A percentile compares a stretch with the other conserved stretches of the same genome.
phyloP scores from a whole-genome alignment of 1,140 invertebrate genomes.

The Sogatella furcifera region DNA sequence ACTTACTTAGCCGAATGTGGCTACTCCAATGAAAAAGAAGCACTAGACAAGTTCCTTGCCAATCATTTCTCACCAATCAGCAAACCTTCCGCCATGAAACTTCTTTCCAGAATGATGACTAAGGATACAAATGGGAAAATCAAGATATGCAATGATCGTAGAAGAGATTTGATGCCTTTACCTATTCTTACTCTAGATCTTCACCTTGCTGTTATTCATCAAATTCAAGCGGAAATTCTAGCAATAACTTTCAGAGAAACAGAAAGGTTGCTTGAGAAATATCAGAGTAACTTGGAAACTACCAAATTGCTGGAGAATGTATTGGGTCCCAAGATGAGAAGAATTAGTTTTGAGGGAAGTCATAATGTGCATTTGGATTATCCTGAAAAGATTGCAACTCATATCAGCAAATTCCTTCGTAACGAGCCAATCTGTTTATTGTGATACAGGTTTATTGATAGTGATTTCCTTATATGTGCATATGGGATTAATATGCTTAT shows the following conservation, averaged over 20 bases:
- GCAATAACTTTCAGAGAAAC: constrained; percentile 25
- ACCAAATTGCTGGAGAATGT: constrained; percentile 23
- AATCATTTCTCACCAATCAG: not conserved
- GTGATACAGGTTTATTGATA: no score
- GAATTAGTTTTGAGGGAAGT: constrained; percentile 39
- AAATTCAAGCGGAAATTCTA: constrained; percentile 25
- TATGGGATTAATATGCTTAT: no score
- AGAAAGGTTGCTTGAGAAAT: constrained; percentile 3
- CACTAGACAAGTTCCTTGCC: not conserved
- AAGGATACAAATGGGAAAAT: not conserved
- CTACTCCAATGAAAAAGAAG: constrained; percentile 23
- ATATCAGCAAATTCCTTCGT: constrained; percentile 34
- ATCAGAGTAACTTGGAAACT: constrained; percentile 24
- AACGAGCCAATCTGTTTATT: no score
- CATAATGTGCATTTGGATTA: constrained; percentile 52
- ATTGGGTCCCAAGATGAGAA: constrained; percentile 23
- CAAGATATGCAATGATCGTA: not conserved
- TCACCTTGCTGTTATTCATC: constrained; percentile 11
- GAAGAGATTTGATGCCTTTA: not conserved
- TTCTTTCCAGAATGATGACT: no score
- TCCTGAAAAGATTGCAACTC: constrained; percentile 38
- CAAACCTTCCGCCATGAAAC: no score
- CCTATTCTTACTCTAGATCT: constrained; percentile 19
- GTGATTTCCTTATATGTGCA: no score
- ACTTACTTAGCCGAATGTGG: no score